phyloP scores from a whole-genome alignment of 2,113 vertebrate species.

The Ceyx margarethae region DNA sequence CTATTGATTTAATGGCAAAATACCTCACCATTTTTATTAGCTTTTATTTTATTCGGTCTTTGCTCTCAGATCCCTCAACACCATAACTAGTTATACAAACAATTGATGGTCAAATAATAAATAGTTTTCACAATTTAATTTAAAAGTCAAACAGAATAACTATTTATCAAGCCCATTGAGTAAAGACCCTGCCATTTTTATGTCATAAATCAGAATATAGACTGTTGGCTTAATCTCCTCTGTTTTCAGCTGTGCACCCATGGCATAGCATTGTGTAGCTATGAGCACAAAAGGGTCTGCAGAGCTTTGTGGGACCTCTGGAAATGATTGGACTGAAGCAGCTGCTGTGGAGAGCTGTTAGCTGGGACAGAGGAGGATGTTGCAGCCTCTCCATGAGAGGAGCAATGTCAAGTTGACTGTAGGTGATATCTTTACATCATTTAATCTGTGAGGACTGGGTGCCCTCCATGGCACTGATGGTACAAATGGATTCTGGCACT shows the following conservation, averaged over 20 bases:
- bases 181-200: background rate
- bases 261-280: background rate
- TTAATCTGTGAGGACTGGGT: background rate
- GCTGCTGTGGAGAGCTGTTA: accelerated
- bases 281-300: background rate
- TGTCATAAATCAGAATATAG: constrained; percentile 13
- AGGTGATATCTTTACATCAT: background rate
- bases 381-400: background rate
- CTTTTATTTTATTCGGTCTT: constrained; percentile 29
- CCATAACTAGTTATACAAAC: background rate
- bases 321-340: accelerated
- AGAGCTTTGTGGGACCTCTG: background rate
- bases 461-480: background rate
- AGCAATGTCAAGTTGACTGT: background rate
- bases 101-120: background rate
- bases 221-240: constrained; percentile 13
- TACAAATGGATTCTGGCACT: accelerated
- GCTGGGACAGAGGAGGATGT: background rate
- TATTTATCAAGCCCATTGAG: constrained; percentile 1
- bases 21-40: background rate
- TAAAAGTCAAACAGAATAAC: background rate
- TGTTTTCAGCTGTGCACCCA: background rate
- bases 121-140: constrained; percentile 23
- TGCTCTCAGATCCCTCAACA: background rate
- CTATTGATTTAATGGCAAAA: constrained; percentile 21